Percentiles rank a stretch among this genome's conserved stretches.
These are phyloP conservation scores for Cercopithecus mona DNA, from an alignment of 2,113 vertebrate species.

Conservation along the genomic window DNA sequence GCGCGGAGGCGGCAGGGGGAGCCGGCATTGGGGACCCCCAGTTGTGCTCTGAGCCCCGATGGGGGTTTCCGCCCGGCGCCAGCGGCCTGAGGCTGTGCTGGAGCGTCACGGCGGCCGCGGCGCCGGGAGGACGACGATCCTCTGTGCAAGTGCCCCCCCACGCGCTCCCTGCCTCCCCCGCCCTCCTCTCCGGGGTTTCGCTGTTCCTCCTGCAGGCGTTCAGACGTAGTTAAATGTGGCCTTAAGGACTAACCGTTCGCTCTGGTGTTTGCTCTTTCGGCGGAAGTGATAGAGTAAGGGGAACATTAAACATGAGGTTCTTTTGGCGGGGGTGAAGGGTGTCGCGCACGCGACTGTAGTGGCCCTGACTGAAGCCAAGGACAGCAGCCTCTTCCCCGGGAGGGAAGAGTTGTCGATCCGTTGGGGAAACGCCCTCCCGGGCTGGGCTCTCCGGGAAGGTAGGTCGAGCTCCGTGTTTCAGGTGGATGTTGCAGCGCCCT, in stretches of 20 bases:
- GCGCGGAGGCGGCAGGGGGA: not conserved
- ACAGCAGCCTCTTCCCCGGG: conserved; percentile 32
- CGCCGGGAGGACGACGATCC: not conserved
- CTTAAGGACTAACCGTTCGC: not conserved
- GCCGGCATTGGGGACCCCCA: not conserved
- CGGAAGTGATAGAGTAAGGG: conserved; percentile 14
- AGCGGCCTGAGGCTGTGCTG: not conserved
- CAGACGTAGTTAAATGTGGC: not conserved
- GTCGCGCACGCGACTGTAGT: not conserved
- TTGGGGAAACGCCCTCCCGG: conserved; percentile 72
- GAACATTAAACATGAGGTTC: not conserved
- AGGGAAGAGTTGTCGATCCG: conserved; percentile 34
- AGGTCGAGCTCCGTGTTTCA: not conserved
- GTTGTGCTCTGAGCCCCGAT: not conserved
- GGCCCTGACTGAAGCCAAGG: conserved; percentile 38
- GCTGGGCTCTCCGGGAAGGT: conserved; percentile 76
- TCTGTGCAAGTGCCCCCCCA: not conserved
- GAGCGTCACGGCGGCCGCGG: not conserved
- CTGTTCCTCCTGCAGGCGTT: not conserved
- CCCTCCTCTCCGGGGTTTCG: not conserved
- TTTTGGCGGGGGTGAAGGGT: not conserved
- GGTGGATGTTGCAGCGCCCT: conserved; percentile 55
- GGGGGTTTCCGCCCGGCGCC: not conserved
- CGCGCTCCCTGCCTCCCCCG: not conserved
- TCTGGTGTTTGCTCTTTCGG: not conserved